Evolutionary conservation across 2,797 vertebrate genomes (phyloP).

Genomic region (Diglossa cyanea): DNA sequence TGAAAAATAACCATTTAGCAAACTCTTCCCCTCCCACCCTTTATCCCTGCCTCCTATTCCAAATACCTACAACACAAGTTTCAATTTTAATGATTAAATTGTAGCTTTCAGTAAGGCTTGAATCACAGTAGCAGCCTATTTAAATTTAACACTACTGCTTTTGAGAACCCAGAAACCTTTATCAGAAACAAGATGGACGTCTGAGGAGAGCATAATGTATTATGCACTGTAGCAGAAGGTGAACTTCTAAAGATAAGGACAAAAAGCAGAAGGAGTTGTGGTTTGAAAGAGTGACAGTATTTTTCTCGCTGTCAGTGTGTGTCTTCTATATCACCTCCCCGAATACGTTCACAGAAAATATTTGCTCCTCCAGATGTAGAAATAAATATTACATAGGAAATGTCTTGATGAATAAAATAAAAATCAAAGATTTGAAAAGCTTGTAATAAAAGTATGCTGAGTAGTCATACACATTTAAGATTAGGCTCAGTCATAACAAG

Average conservation of each 20-base stretch:
- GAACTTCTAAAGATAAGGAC: neutral
- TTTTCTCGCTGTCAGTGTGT: neutral
- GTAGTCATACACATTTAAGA: neutral
- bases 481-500: neutral
- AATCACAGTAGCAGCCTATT: neutral
- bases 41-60: neutral
- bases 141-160: neutral
- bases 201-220: neutral
- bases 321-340: neutral
- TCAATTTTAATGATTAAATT: conserved; percentile 3
- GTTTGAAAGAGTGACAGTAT: neutral
- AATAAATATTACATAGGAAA: neutral
- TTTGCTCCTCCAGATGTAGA: neutral
- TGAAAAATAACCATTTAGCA: neutral
- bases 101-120: neutral
- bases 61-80: neutral
- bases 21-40: neutral
- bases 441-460: neutral
- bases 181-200: neutral
- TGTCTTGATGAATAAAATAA: neutral
- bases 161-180: neutral
- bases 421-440: neutral
- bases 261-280: neutral
- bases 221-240: neutral
- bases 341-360: neutral